Base-by-base conservation (phyloP, 2,888 invertebrate genomes). In the Dyspetes luteomarginatus region DNA sequence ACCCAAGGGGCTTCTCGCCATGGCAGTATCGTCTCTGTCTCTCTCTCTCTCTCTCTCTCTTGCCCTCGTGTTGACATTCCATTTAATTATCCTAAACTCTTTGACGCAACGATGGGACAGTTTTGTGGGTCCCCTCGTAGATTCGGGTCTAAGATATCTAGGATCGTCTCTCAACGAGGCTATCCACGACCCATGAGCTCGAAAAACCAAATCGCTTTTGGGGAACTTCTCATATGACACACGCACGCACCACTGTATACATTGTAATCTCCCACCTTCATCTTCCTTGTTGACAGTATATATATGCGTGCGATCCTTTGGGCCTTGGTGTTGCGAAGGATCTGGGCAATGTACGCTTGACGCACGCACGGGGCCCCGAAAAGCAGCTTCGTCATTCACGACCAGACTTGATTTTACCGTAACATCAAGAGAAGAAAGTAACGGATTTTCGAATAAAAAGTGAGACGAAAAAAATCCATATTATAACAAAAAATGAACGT, bases 331-430 rank as follows among this genome's bases (percentile, higher is more conserved):
- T n/a, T n/a, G n/a, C n/a, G 75, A 48, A 68, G 45, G 55, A 45
- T 45, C 65, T 3, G 45, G 52, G 43, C 48, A 60, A 52, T 24
- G 41, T 24, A 17, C 12, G 28, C 7, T 55, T 17, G 4, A 12
- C 36, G 12, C 81, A 28, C 62, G 77, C 45, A n/a, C n/a, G n/a
- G 64, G 65, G 36, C 72, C 81, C 36, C 60, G 76, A 67, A 52
- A 74, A 69, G 43, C 71, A 48, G 62, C 73, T 68, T 56, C 45
- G 80, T 80, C 82, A 80, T 83, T 78, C 77, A 73, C 43, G 87
- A 89, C 4, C 91, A 93, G 93, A 93, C 92, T 93, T 93, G 90
- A 93, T 93, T 80, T 88, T 89, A 93, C 74, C 93, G 93, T 88
- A 93, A 93, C 82, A 92, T 93, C 81, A 87, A 93, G 78, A n/a